A percentile compares a stretch with the other conserved stretches of the same genome.
Conservation (phyloP, 1,140 invertebrate genomes). For the Rhizoglyphus robini region DNA sequence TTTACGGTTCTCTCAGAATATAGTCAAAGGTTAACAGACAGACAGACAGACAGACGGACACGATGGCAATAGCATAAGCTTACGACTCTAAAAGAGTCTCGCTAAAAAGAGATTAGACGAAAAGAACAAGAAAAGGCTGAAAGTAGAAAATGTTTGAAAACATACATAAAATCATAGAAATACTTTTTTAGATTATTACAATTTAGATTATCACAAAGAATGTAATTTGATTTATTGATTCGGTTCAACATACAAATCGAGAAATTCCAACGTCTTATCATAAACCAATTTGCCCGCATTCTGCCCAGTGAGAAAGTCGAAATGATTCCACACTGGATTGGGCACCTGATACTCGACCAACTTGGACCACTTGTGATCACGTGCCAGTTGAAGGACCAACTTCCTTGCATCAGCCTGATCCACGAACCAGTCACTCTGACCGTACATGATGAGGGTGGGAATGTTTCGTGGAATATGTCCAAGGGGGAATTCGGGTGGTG, state of each 20-base stretch:
- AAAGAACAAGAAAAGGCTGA: too few relatives aligned
- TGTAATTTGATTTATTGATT: too few relatives aligned
- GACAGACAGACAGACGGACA: too few relatives aligned
- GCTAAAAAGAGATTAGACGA: too few relatives aligned
- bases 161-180: too few relatives aligned
- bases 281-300: slow-evolving; percentile 22
- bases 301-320: slow-evolving; percentile 27
- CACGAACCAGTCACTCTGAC: slow-evolving; percentile 15
- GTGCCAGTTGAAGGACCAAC: background rate
- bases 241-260: background rate
- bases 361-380: background rate
- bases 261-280: background rate
- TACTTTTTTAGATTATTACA: too few relatives aligned
- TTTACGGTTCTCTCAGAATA: too few relatives aligned
- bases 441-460: background rate
- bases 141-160: too few relatives aligned
- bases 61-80: too few relatives aligned
- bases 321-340: slow-evolving; percentile 23
- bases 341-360: slow-evolving; percentile 14
- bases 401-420: background rate
- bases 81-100: too few relatives aligned
- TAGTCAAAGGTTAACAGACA: too few relatives aligned
- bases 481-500: slow-evolving; percentile 15
- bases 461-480: background rate
- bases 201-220: too few relatives aligned